phyloP scores from a whole-genome alignment of 2,888 invertebrate genomes.

The Dynastes maya region DNA sequence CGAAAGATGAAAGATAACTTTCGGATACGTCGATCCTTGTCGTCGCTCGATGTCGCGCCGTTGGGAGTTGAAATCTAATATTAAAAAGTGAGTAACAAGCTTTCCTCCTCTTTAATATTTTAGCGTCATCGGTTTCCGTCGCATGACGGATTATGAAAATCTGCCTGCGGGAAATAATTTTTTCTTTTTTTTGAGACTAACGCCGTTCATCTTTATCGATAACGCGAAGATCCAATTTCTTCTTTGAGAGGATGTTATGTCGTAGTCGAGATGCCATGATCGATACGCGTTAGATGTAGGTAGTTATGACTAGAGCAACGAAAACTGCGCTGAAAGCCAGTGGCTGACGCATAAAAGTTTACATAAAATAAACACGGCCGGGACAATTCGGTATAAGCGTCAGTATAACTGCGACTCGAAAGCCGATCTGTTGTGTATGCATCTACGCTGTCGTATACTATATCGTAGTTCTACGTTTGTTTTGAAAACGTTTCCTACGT shows the following conservation, averaged over 20 bases:
- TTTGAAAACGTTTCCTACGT: too few species aligned
- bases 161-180: constrained; percentile 30
- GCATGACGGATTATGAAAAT: constrained; percentile 39
- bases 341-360: too few species aligned
- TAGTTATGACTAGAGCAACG: too few species aligned
- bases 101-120: constrained; percentile 31
- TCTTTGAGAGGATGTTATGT: background rate
- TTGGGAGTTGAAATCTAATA: constrained; percentile 26
- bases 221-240: constrained; percentile 24
- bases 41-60: background rate
- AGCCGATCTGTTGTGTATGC: too few species aligned
- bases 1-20: constrained; percentile 25
- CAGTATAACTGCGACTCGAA: too few species aligned
- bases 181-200: background rate
- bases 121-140: constrained; percentile 22
- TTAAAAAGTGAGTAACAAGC: constrained; percentile 36
- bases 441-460: too few species aligned
- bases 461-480: too few species aligned
- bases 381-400: too few species aligned
- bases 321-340: too few species aligned
- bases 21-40: constrained; percentile 8
- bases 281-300: constrained; percentile 8
- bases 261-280: background rate
- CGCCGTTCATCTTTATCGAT: background rate
- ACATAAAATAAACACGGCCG: too few species aligned